Evolutionary conservation across 1,140 invertebrate genomes (phyloP), one percentile per base, ranked within the genome.

Genomic region (Aphidius ervi): DNA sequence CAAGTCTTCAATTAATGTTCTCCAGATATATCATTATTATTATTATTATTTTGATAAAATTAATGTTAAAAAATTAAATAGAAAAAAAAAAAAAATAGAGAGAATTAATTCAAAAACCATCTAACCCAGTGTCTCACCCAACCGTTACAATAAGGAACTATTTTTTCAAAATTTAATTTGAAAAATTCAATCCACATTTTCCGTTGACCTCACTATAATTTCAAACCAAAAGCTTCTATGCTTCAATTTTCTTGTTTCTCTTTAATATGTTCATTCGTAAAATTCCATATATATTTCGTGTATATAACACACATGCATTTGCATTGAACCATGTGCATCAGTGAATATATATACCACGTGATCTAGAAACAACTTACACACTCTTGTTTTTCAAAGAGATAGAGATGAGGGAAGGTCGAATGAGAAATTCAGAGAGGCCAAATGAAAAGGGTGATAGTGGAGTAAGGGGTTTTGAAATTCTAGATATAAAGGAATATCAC

Each of bases 121-220:
- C 46, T 43, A 67, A 68, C 68, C 65, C 66, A 68, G 67, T 69
- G 68, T 75, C 65, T 67, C 68, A 71, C 68, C 73, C 66, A 73
- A 62, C 69, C 70, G 61, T 69, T 68, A 73, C 73, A 75, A 76
- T 76, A 75, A 75, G 73, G 72, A 75, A 73, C 73, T 72, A 73
- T 69, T 72, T 69, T 68, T 72, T 71, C 72, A 31, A 31, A 31
- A 31, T 31, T 31, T 31, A 0, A 4, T 31, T 70, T 67, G 74
- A 65, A 69, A 16, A 68, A 73, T 74, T 74, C 67, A 69, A 63
- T 52, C 63, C 71, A 64, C 69, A 74, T 73, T 68, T 70, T 71
- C 70, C 69, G 67, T 70, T 71, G 60, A 66, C 67, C 69, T 63
- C 9, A 39, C 50, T 59, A 16, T 16, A 59, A 16, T 8, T 31